A percentile compares a stretch with the other conserved stretches of the same genome.
phyloP scores from a whole-genome alignment of 1,140 invertebrate species.

The Plectrocnemia conspersa region DNA sequence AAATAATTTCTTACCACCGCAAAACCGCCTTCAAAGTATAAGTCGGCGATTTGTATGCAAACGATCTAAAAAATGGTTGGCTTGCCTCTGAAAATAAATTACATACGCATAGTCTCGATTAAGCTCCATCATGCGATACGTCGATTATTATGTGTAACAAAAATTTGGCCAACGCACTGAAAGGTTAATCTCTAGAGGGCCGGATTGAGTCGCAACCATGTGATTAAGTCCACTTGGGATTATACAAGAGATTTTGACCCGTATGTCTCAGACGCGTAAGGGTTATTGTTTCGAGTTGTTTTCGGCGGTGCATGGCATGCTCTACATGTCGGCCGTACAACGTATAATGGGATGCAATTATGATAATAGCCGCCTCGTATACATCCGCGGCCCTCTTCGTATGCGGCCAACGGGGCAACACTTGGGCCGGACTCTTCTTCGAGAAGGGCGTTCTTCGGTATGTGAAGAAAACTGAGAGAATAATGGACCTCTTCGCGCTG shows the following conservation, averaged over 20 bases:
- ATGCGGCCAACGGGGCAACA: constrained; percentile 2
- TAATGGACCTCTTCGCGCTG: constrained; percentile 16
- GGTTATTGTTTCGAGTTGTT: not conserved
- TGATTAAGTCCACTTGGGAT: constrained; percentile 18
- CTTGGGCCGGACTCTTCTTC: no score
- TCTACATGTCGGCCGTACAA: constrained; percentile 21
- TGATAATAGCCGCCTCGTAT: constrained; percentile 31
- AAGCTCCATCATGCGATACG: constrained; percentile 20
- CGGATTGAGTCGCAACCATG: constrained; percentile 29
- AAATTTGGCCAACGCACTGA: constrained; percentile 20
- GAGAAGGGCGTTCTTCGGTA: not conserved
- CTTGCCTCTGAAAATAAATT: no score
- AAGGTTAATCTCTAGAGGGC: constrained; percentile 28
- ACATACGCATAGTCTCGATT: constrained; percentile 9
- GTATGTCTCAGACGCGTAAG: not conserved
- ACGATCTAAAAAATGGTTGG: no score
- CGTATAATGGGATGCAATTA: constrained; percentile 34
- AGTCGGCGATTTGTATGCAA: not conserved
- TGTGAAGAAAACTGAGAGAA: constrained; percentile 10
- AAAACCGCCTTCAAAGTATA: not conserved
- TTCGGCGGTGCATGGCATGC: constrained; percentile 10
- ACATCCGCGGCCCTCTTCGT: constrained; percentile 12
- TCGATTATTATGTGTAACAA: constrained; percentile 11
- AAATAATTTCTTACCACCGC: constrained; percentile 1
- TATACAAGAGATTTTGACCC: not conserved